Evolutionary conservation across 2,113 vertebrate genomes (phyloP), one percentile per base, ranked within the genome.

Genomic region (Coryphaenoides rupestris): DNA sequence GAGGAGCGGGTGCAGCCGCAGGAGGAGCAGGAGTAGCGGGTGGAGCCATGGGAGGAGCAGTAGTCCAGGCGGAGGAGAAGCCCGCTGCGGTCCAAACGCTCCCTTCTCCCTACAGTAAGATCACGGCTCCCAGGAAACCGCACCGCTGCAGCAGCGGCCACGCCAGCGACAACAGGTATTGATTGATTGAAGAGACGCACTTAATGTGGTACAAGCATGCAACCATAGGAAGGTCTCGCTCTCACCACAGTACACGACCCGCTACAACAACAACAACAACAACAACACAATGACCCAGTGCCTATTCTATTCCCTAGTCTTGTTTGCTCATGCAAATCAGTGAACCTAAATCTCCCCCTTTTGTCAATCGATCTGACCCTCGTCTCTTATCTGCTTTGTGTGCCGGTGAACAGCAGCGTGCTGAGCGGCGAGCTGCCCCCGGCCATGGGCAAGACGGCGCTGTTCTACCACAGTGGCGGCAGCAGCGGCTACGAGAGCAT

Each of bases 401-500:
- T 58, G 28, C 21, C 12, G 26, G 60, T 52, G 23, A 40, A 98
- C 85, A 99, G 97, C 89, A 98, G 96, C 0, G 94, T 99, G 28
- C 89, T 99, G 78, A 99, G 97, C 0, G 97, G 97, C 2, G 97
- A 98, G 83, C 92, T 99, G 6, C 97, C 97, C 1, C 97, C 97
- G 0, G 97, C 97, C 81, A 99, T 98, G 97, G 96, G 97, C 19
- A 97, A 96, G 81, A 98, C 97, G 0, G 93, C 97, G 10, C 84
- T 99, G 21, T 99, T 99, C 74, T 99, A 99, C 80, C 97, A 98
- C 90, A 98, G 95, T 0, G 97, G 97, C 0, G 96, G 96, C 66
- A 98, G 96, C 90, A 99, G 97, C 0, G 95, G 96, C 66, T 99
- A 99, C 0, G 97, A 98, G 87, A 99, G 97, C 88, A 94, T 98